Percentiles rank a stretch among this genome's conserved stretches.
These are phyloP conservation scores for Thalassarche chlororhynchos DNA, from an alignment of 2,113 vertebrate genomes.

Conservation along the genomic window DNA sequence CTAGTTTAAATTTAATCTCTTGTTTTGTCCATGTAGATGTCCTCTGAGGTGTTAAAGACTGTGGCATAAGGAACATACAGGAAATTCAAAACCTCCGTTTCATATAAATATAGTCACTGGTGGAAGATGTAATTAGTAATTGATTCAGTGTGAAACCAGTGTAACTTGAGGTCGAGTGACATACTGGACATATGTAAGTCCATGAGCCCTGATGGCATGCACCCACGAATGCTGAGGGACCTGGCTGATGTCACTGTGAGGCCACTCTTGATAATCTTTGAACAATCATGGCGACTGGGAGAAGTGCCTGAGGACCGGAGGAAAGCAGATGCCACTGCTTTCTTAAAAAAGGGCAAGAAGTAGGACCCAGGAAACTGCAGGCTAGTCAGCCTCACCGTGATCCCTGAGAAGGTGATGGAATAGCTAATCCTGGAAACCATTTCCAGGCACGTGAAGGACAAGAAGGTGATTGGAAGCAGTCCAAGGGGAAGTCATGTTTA, in stretches of 20 bases:
- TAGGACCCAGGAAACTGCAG: neutral
- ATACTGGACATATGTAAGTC: neutral
- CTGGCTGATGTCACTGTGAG: neutral
- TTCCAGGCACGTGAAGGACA: neutral
- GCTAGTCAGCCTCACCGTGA: neutral
- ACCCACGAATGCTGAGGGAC: neutral
- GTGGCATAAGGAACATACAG: neutral
- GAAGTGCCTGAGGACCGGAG: neutral
- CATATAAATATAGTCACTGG: neutral
- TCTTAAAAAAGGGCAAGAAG: neutral
- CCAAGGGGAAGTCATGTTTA: neutral
- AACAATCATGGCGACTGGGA: rapidly evolving
- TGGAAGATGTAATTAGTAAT: neutral
- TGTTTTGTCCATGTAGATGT: neutral
- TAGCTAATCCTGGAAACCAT: neutral
- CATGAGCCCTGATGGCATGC: neutral
- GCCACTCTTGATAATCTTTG: neutral
- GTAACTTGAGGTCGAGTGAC: neutral
- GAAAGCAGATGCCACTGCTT: neutral
- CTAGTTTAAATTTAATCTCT: neutral
- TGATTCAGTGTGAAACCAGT: neutral
- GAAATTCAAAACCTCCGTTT: neutral
- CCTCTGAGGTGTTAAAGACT: neutral
- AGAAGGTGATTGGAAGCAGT: neutral
- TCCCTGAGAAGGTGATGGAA: neutral